Evolutionary conservation across 2,888 invertebrate genomes (phyloP).

Genomic region (Cyclophora albipunctata): DNA sequence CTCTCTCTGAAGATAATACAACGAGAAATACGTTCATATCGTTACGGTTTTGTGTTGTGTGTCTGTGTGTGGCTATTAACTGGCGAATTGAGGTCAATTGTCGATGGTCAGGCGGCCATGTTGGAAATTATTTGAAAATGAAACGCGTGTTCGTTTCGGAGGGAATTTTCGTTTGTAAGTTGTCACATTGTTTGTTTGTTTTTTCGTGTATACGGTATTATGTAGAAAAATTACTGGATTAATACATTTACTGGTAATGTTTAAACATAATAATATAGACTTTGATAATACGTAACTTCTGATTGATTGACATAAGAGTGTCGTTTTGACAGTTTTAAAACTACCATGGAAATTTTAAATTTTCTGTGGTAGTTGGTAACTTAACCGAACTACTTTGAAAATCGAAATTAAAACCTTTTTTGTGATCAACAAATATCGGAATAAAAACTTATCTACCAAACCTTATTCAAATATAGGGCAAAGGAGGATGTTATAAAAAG

Average conservation of each 20-base stretch:
- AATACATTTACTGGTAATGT: too few species aligned
- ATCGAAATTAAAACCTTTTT: background rate
- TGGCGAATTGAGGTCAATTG: conserved; percentile 39
- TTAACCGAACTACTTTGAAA: background rate
- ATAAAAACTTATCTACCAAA: background rate
- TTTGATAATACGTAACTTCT: too few species aligned
- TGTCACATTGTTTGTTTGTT: background rate
- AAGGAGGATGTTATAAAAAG: conserved; percentile 10
- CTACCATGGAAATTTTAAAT: too few species aligned
- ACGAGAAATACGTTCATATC: too few species aligned
- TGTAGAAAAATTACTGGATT: too few species aligned
- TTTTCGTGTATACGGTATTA: too few species aligned
- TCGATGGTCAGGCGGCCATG: conserved; percentile 28
- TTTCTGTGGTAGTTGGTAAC: too few species aligned
- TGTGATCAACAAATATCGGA: too few species aligned
- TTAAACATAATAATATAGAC: too few species aligned
- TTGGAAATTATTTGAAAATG: conserved; percentile 33
- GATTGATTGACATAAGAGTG: too few species aligned
- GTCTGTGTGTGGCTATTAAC: conserved; percentile 9
- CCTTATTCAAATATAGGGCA: conserved; percentile 15
- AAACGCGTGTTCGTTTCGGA: conserved; percentile 21
- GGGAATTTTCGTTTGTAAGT: conserved; percentile 4
- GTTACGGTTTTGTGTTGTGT: conserved; percentile 9
- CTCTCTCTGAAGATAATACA: too few species aligned
- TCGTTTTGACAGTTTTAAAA: too few species aligned